Conservation (phyloP, 2,888 invertebrate species). For the Allophyes oxyacanthae region DNA sequence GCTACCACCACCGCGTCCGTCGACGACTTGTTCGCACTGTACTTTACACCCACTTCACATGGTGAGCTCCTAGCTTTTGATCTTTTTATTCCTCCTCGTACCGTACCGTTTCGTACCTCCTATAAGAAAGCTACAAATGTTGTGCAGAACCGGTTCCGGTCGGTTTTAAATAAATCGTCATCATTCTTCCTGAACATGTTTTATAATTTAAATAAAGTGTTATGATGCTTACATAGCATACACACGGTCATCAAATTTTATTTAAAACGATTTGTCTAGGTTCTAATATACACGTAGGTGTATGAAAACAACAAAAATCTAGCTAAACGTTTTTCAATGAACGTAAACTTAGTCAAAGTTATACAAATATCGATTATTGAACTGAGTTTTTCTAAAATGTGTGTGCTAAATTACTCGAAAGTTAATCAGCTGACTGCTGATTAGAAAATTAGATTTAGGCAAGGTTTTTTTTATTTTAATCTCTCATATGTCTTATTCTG, state of each 20-base stretch:
- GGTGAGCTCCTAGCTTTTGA: constrained; percentile 80
- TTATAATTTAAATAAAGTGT: constrained; percentile 28
- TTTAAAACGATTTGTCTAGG: neutral
- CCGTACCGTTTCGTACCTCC: constrained; percentile 1
- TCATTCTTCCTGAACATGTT: constrained; percentile 49
- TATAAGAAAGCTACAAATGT: constrained; percentile 28
- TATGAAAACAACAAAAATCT: neutral
- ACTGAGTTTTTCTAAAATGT: neutral
- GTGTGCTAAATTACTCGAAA: too few relatives aligned
- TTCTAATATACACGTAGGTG: neutral
- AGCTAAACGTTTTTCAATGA: neutral
- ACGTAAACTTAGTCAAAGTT: neutral
- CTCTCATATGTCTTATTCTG: too few relatives aligned
- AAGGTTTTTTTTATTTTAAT: too few relatives aligned
- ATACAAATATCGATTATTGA: neutral
- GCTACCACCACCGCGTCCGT: constrained; percentile 90
- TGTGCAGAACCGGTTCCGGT: constrained; percentile 56
- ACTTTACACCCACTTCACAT: constrained; percentile 91
- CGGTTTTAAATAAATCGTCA: constrained; percentile 47
- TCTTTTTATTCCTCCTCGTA: constrained; percentile 18
- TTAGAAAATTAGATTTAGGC: too few relatives aligned
- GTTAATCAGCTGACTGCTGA: too few relatives aligned
- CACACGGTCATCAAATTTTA: constrained; percentile 11
- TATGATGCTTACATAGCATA: constrained; percentile 17
- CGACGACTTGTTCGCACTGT: constrained; percentile 93